Evolutionary conservation across 2,888 invertebrate genomes (phyloP).

Genomic region (Phlogophora meticulosa): DNA sequence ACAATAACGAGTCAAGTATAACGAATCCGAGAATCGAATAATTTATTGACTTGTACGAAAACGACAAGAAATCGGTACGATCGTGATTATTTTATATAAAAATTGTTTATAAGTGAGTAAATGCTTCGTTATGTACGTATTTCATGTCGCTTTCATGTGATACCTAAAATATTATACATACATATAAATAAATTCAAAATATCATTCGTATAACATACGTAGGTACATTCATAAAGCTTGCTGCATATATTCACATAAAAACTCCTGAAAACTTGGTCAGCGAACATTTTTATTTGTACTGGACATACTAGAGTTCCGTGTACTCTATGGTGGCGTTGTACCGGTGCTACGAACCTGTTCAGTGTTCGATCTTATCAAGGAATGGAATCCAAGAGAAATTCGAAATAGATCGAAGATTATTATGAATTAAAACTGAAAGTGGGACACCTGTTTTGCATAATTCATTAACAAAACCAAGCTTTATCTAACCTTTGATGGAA

Average conservation of each 20-base stretch:
- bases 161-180: slow-evolving; percentile 78
- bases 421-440: slow-evolving; percentile 43
- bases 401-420: slow-evolving; percentile 45
- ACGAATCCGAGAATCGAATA: slow-evolving; percentile 77
- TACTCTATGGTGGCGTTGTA: slow-evolving; percentile 26
- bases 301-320: slow-evolving; percentile 26
- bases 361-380: slow-evolving; percentile 34
- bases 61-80: slow-evolving; percentile 77
- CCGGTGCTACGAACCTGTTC: slow-evolving; percentile 22
- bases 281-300: slow-evolving; percentile 67
- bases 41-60: slow-evolving; percentile 80
- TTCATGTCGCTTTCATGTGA: slow-evolving; percentile 79
- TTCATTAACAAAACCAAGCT: slow-evolving; percentile 39
- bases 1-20: slow-evolving; percentile 81
- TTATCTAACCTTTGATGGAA: slow-evolving; percentile 10
- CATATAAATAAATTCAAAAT: slow-evolving; percentile 83
- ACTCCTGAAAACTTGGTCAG: slow-evolving; percentile 71
- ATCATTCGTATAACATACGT: slow-evolving; percentile 80
- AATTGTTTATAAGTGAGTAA: slow-evolving; percentile 75
- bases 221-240: slow-evolving; percentile 85
- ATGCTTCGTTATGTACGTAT: slow-evolving; percentile 77
- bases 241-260: slow-evolving; percentile 77
- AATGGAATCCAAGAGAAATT: slow-evolving; percentile 48
- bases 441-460: slow-evolving; percentile 34
- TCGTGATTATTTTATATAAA: slow-evolving; percentile 67